These are phyloP conservation scores for Eupsilia transversa DNA, from an alignment of 2,888 invertebrate genomes.

Conservation along the genomic window DNA sequence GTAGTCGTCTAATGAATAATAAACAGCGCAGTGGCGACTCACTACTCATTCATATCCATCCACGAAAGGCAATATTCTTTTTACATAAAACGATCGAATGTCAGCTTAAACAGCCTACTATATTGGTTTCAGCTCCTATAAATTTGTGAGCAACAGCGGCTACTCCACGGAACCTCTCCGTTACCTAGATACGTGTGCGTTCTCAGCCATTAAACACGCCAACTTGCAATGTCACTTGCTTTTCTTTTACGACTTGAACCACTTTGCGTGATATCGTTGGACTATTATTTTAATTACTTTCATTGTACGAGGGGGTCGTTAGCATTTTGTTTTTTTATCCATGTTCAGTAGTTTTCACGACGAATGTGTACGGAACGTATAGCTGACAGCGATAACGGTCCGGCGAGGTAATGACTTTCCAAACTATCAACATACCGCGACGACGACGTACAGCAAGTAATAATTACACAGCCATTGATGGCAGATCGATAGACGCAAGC, in stretches of 20 bases:
- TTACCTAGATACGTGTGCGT: conserved; percentile 71
- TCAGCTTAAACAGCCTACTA: conserved; percentile 78
- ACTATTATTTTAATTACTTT: conserved; percentile 90
- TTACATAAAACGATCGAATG: conserved; percentile 84
- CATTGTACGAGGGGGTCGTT: conserved; percentile 82
- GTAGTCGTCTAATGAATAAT: conserved; percentile 89
- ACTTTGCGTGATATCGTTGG: conserved; percentile 84
- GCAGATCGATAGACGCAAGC: conserved; percentile 76
- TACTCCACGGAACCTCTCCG: conserved; percentile 63
- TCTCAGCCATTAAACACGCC: conserved; percentile 57
- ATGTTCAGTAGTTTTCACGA: conserved; percentile 79
- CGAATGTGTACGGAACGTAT: conserved; percentile 72
- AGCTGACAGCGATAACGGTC: conserved; percentile 73
- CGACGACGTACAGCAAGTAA: conserved; percentile 65
- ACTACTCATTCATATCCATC: conserved; percentile 89
- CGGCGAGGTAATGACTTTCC: conserved; percentile 78
- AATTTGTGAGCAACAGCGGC: conserved; percentile 70
- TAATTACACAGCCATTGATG: conserved; percentile 77
- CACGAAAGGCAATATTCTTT: conserved; percentile 86
- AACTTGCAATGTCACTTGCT: conserved; percentile 72
- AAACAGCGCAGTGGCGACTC: conserved; percentile 87
- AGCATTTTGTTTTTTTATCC: conserved; percentile 75
- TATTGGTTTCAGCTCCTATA: conserved; percentile 77
- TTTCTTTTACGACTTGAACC: conserved; percentile 78
- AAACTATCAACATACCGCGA: conserved; percentile 71